Evolutionary conservation across 2,797 vertebrate genomes (phyloP).

Genomic region (Halcyon smyrnensis): DNA sequence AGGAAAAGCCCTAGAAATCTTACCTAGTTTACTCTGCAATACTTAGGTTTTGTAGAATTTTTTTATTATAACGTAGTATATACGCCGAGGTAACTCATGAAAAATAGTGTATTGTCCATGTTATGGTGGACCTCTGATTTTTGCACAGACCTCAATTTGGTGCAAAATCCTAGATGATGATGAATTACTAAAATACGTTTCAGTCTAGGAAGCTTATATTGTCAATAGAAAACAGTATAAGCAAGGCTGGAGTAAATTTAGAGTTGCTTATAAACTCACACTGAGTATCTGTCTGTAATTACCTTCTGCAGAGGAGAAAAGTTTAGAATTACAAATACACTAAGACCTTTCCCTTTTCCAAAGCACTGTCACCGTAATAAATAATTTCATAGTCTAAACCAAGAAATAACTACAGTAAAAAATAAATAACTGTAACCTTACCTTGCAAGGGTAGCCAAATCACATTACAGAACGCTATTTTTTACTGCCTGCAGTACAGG

Average conservation of each 20-base stretch:
- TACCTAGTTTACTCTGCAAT: not conserved
- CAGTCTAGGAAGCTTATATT: not conserved
- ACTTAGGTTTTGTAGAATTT: fast-evolving
- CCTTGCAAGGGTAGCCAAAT: slow-evolving; percentile 3
- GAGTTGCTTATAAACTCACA: not conserved
- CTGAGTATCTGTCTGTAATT: not conserved
- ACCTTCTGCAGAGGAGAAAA: not conserved
- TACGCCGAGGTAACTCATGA: not conserved
- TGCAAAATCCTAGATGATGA: not conserved
- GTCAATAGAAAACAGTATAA: not conserved
- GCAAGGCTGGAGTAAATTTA: not conserved
- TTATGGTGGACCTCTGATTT: not conserved
- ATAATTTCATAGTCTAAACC: not conserved
- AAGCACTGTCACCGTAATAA: not conserved
- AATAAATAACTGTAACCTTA: not conserved
- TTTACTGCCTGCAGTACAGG: not conserved
- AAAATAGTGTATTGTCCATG: not conserved
- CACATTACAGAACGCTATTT: not conserved
- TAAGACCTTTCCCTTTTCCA: not conserved
- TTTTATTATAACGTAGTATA: not conserved
- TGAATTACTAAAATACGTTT: not conserved
- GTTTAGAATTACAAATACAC: not conserved
- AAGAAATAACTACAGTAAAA: not conserved
- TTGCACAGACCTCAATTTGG: not conserved
- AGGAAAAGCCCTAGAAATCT: not conserved